phyloP scores from a whole-genome alignment of 2,888 invertebrate species.

The Dysmachus trigonus region DNA sequence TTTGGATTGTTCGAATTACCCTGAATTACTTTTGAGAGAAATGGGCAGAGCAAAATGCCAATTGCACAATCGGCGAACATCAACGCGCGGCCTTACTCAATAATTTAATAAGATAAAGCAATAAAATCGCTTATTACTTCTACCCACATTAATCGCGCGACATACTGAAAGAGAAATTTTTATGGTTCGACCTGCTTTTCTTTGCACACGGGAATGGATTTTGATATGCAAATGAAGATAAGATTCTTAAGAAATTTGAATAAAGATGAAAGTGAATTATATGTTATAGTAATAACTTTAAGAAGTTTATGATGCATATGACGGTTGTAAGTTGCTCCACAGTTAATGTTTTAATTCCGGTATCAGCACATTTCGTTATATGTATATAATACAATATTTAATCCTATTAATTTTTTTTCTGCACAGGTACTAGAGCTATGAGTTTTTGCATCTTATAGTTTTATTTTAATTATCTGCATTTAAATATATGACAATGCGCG shows the following conservation, averaged over 20 bases:
- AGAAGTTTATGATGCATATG: background rate
- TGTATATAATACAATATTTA: too few relatives aligned
- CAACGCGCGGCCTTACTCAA: background rate
- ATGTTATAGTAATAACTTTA: background rate
- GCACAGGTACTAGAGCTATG: too few relatives aligned
- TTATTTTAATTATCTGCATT: too few relatives aligned
- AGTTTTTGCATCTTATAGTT: too few relatives aligned
- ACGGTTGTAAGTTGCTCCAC: background rate
- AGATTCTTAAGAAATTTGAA: background rate
- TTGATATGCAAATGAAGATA: background rate
- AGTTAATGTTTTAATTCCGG: background rate
- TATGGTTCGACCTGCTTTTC: background rate
- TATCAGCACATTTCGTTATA: background rate
- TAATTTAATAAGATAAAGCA: background rate
- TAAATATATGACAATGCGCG: too few relatives aligned
- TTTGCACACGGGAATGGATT: background rate
- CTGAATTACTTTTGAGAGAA: background rate
- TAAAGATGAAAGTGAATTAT: background rate
- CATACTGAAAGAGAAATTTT: background rate
- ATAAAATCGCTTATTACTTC: background rate
- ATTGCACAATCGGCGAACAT: background rate
- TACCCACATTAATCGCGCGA: background rate
- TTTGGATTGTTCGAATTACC: background rate
- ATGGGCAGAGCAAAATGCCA: background rate
- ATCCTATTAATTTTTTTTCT: too few relatives aligned